phyloP scores from a whole-genome alignment of 2,797 vertebrate genomes.

The Coregonus sp. region DNA sequence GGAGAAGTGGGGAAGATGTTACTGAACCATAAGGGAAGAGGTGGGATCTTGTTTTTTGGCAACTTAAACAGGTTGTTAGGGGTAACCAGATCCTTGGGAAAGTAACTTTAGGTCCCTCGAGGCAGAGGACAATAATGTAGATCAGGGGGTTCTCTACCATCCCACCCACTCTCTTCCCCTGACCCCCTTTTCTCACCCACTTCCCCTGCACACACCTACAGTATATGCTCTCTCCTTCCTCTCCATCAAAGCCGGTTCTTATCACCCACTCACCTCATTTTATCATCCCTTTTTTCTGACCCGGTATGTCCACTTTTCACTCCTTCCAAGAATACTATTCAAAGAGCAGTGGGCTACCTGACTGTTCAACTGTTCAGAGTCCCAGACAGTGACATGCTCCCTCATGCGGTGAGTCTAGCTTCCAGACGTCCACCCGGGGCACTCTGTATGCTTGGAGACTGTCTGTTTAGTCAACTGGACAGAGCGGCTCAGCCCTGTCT shows the following conservation, averaged over 20 bases:
- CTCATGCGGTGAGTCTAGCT: background rate
- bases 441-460: background rate
- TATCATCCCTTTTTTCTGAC: background rate
- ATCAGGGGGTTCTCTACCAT: conserved; percentile 4
- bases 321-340: background rate
- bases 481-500: too few species aligned
- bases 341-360: background rate
- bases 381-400: background rate
- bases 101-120: conserved; percentile 56
- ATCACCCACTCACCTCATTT: background rate
- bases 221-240: too few species aligned
- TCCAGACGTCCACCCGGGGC: background rate
- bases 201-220: background rate
- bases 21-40: conserved; percentile 10
- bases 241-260: background rate
- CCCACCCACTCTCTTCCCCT: conserved; percentile 12
- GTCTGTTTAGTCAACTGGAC: background rate
- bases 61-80: conserved; percentile 55
- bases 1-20: background rate
- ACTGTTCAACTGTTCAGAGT: background rate
- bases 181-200: conserved; percentile 15
- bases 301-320: background rate
- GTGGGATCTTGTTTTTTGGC: conserved; percentile 54
- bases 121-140: conserved; percentile 26
- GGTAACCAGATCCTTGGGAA: conserved; percentile 77